Conservation (phyloP, 2,888 invertebrate species). For the Cantharis flavilabris region DNA sequence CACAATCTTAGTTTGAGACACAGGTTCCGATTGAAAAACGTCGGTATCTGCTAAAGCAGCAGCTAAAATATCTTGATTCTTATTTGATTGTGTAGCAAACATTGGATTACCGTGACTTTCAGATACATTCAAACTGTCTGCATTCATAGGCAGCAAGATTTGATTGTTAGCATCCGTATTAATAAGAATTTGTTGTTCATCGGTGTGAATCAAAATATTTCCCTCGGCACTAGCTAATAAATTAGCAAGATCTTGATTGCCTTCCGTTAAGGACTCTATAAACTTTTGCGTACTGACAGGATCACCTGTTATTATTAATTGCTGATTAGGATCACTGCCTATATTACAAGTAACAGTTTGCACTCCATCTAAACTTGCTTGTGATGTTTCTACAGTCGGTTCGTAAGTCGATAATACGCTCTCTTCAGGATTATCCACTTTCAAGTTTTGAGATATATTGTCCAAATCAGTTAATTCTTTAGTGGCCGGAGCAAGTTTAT, state of each 20-base stretch:
- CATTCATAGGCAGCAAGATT: conserved; percentile 44
- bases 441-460: neutral
- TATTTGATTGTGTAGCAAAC: conserved; percentile 46
- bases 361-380: conserved; percentile 48
- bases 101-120: conserved; percentile 48
- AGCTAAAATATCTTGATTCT: conserved; percentile 73
- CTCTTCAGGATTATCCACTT: neutral
- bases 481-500: neutral
- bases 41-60: conserved; percentile 77
- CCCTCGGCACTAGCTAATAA: conserved; percentile 53
- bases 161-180: conserved; percentile 51
- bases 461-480: neutral
- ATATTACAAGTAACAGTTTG: conserved; percentile 42
- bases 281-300: conserved; percentile 54
- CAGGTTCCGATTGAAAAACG: conserved; percentile 65
- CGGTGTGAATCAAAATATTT: conserved; percentile 54
- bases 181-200: conserved; percentile 57
- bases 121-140: conserved; percentile 38
- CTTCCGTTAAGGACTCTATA: conserved; percentile 53
- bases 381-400: conserved; percentile 14
- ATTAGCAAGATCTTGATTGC: conserved; percentile 53
- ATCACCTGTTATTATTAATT: conserved; percentile 54
- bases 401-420: neutral
- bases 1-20: conserved; percentile 54
- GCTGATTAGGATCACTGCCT: conserved; percentile 46